Conservation (phyloP, 2,888 invertebrate species). For the Lasioglossum marginatum region DNA sequence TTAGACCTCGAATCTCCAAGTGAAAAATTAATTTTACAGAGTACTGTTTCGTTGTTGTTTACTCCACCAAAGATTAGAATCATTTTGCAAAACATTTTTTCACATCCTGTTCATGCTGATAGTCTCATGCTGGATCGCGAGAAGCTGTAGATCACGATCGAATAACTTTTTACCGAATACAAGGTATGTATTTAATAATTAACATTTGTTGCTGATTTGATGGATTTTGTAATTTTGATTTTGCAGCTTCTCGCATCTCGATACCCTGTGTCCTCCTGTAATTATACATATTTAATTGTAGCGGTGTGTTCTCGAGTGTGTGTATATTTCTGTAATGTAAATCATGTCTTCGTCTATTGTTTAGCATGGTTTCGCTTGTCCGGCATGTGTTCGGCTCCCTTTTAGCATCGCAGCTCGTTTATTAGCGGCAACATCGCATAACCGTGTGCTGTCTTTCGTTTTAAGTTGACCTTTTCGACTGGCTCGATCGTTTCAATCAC, state of each 20-base stretch:
- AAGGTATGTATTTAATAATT: neutral
- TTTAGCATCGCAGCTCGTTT: neutral
- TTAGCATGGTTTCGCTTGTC: conserved; percentile 57
- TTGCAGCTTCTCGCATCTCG: neutral
- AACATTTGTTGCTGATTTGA: neutral
- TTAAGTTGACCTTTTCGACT: conserved; percentile 22
- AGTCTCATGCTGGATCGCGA: conserved; percentile 5
- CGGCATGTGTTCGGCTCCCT: conserved; percentile 38
- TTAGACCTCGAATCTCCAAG: neutral
- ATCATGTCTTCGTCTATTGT: conserved; percentile 25
- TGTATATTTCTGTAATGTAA: conserved; percentile 28
- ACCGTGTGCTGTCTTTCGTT: conserved; percentile 11
- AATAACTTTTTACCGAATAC: neutral
- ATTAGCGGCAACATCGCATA: neutral
- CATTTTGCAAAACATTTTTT: neutral
- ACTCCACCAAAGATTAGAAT: neutral
- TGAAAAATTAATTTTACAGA: neutral
- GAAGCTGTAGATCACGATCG: neutral
- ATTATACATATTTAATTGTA: conserved; percentile 17
- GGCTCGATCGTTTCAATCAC: conserved; percentile 9
- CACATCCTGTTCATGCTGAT: conserved; percentile 17
- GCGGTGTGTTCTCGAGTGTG: neutral
- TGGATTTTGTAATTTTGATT: neutral
- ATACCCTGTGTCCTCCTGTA: conserved; percentile 12
- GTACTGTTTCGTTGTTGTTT: neutral